Conservation (phyloP, 1,140 invertebrate species). For the Penaeus japonicus region DNA sequence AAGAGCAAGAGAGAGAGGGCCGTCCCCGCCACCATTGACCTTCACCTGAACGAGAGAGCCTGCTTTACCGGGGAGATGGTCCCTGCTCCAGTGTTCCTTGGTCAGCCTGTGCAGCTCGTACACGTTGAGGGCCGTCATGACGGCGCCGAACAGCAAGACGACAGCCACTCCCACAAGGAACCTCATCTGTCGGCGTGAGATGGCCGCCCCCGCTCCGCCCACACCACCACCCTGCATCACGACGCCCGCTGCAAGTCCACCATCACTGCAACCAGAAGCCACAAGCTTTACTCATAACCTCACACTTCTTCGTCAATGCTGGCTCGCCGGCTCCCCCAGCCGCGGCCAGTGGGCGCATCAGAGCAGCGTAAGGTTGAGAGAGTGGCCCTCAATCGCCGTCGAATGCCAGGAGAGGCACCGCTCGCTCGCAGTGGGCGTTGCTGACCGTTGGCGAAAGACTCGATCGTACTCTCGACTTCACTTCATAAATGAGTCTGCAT, state of each 20-base stretch:
- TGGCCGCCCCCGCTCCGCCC: background rate
- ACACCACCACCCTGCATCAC: background rate
- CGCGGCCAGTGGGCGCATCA: too few relatives aligned
- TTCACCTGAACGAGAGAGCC: background rate
- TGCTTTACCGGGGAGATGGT: background rate
- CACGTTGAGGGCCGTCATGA: slow-evolving; percentile 62
- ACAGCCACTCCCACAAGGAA: slow-evolving; percentile 26
- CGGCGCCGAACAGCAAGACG: slow-evolving; percentile 61
- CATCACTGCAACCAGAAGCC: background rate
- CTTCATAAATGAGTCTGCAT: too few relatives aligned
- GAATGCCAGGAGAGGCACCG: too few relatives aligned
- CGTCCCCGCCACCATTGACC: background rate
- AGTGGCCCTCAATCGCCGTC: too few relatives aligned
- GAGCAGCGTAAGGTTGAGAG: too few relatives aligned
- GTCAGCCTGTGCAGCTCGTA: slow-evolving; percentile 63
- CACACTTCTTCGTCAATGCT: too few relatives aligned
- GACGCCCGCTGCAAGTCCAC: too few relatives aligned
- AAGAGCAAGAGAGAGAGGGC: too few relatives aligned
- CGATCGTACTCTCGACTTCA: too few relatives aligned
- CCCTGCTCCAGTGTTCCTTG: slow-evolving; percentile 55
- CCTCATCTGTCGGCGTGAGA: slow-evolving; percentile 42
- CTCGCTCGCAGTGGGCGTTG: too few relatives aligned
- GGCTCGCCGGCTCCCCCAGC: too few relatives aligned
- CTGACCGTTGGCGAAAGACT: too few relatives aligned
- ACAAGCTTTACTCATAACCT: background rate